Base-by-base conservation (phyloP, 2,888 invertebrate species). In the Diadegma fenestrale region DNA sequence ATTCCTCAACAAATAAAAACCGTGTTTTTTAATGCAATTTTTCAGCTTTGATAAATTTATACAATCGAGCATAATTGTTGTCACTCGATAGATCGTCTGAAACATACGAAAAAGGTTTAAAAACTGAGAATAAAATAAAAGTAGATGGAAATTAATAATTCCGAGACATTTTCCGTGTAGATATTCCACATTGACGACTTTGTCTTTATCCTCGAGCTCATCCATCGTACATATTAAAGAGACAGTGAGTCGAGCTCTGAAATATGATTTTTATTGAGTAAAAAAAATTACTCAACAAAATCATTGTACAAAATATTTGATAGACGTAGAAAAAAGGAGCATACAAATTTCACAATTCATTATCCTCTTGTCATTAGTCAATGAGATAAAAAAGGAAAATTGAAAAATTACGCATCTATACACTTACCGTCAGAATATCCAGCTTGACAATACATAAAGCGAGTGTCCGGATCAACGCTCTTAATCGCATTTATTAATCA, bases 401-500 rank as follows among this genome's bases (percentile, higher is more conserved):
- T 80, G 30, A n/a, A 10, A 63, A 45, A 48, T 80, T 82, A 68
- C 73, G 72, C 80, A 83, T 85, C 26, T 80, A 73, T 75, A 78
- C n/a, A n/a, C 26, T 54, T 66, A 76, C 76, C 80, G 69, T 85
- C 75, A 76, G 80, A 72, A 68, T 68, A 69, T 51, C 76, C 75
- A 80, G 83, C 86, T 86, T 86, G 86, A 86, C 86, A 86, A 86
- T 86, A 86, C 86, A 77, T 80, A 66, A 86, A 58, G 63, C 54
- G 80, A 83, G 83, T 78, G 86, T 86, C 80, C 22, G 68, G 45
- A 80, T 58, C 58, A 83, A 80, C 78, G 76, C 77, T 83, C 69
- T 63, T 80, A 22, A 58, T 22, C 63, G 86, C 86, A 86, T 86
- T 86, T 86, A 83, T 73, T 76, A 77, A 80, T 77, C 68, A 83